Conservation (phyloP, 2,797 vertebrate genomes). For the Hemibagrus guttatus region DNA sequence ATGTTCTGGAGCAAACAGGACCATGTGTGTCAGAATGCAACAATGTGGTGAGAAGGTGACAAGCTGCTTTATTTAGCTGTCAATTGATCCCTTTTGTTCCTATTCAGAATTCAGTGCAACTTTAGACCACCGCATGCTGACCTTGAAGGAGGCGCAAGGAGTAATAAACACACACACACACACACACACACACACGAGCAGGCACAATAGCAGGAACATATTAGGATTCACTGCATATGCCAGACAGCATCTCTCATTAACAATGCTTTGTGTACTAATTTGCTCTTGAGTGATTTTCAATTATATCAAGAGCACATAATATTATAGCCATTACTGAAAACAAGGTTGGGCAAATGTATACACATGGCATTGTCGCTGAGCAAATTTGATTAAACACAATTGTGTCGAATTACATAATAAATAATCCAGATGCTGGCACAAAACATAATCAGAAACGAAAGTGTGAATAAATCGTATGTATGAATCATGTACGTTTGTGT, state of each 20-base stretch:
- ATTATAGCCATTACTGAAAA: constrained; percentile 52
- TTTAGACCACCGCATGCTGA: background rate
- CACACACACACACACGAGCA: background rate
- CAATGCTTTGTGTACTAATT: constrained; percentile 49
- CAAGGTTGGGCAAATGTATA: constrained; percentile 42
- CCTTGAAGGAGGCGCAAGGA: constrained; percentile 20
- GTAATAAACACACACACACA: background rate
- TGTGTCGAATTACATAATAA: constrained; percentile 50
- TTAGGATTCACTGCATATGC: constrained; percentile 43
- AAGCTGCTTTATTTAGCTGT: constrained; percentile 25
- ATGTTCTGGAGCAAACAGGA: constrained; percentile 11
- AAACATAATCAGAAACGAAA: background rate
- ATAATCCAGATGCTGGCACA: constrained; percentile 38
- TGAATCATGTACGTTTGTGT: background rate
- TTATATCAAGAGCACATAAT: constrained; percentile 52
- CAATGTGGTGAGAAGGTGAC: background rate
- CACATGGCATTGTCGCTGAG: constrained; percentile 41
- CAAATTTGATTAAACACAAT: constrained; percentile 50
- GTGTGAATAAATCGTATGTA: constrained; percentile 8
- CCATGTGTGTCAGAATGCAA: constrained; percentile 16
- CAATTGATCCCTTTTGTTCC: constrained; percentile 38
- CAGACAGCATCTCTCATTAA: constrained; percentile 51
- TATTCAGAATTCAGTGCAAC: background rate
- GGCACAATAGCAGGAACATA: constrained; percentile 13
- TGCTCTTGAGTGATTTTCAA: constrained; percentile 56